phyloP scores from a whole-genome alignment of 92 coral and sea anemone genomes.

The Blastomussa wellsi region DNA sequence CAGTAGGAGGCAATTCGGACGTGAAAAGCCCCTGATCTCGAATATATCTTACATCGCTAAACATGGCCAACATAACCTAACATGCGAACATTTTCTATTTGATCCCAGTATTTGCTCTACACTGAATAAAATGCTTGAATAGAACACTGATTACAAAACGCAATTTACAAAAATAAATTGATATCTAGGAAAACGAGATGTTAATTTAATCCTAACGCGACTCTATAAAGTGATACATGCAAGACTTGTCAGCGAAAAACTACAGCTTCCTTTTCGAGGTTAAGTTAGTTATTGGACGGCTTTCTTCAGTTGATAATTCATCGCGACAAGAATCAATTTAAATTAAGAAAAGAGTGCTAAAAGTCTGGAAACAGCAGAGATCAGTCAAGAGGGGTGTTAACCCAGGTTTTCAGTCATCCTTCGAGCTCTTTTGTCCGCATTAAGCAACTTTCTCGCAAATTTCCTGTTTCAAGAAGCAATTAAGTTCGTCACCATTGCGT shows the following conservation, averaged over 20 bases:
- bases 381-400: neutral
- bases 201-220: neutral
- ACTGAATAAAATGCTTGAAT: neutral
- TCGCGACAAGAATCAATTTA: neutral
- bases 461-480: neutral
- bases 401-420: neutral
- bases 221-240: neutral
- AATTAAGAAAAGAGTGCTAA: neutral
- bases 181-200: neutral
- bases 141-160: neutral
- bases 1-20: neutral
- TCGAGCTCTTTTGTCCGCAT: neutral
- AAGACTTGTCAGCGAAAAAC: neutral
- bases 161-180: neutral
- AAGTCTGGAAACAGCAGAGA: neutral
- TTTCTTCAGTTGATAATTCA: neutral
- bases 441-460: neutral
- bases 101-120: neutral
- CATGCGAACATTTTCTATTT: neutral
- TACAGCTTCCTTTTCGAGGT: neutral
- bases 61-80: conserved; percentile 9
- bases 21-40: neutral
- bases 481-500: neutral
- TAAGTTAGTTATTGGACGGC: neutral
- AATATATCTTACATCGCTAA: neutral